A percentile compares a stretch with the other conserved stretches of the same genome.
Conservation (phyloP, 2,888 invertebrate genomes). For the Nomada flava region DNA sequence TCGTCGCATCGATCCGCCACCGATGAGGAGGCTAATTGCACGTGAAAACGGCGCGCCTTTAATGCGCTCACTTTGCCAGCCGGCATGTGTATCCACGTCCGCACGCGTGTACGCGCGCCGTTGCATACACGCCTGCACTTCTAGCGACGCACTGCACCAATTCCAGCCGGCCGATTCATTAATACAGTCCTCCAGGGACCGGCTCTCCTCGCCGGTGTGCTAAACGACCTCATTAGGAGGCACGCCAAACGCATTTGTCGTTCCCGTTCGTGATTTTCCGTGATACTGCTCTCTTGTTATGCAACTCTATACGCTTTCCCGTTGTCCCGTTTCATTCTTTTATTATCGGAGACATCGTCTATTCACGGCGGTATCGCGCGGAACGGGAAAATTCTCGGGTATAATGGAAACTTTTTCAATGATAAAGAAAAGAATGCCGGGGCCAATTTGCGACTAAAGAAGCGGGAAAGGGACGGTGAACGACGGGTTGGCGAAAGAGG, state of each 20-base stretch:
- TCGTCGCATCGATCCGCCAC: constrained; percentile 61
- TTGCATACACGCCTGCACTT: constrained; percentile 45
- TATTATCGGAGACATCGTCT: constrained; percentile 64
- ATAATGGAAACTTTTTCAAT: constrained; percentile 60
- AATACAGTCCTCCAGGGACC: constrained; percentile 72
- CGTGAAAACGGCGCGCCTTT: constrained; percentile 69
- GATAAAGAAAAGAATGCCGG: constrained; percentile 56
- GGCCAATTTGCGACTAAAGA: constrained; percentile 59
- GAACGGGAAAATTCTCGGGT: constrained; percentile 59
- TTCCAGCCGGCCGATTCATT: constrained; percentile 73
- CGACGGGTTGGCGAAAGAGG: not conserved
- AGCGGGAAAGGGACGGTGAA: not conserved
- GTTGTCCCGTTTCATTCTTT: constrained; percentile 60
- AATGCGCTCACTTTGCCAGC: constrained; percentile 66
- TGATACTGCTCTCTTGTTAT: constrained; percentile 62
- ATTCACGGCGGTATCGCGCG: constrained; percentile 59
- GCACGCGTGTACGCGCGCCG: not conserved
- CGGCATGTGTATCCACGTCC: not conserved
- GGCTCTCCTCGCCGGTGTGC: constrained; percentile 44
- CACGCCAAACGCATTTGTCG: constrained; percentile 72
- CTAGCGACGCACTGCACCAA: constrained; percentile 69
- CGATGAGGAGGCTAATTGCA: constrained; percentile 70
- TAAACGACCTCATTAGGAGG: constrained; percentile 75
- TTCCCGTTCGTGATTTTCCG: constrained; percentile 68
- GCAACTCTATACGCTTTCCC: constrained; percentile 54